A percentile compares a stretch with the other conserved stretches of the same genome.
phyloP scores from a whole-genome alignment of 2,113 vertebrate species.

The Clarias magur region DNA sequence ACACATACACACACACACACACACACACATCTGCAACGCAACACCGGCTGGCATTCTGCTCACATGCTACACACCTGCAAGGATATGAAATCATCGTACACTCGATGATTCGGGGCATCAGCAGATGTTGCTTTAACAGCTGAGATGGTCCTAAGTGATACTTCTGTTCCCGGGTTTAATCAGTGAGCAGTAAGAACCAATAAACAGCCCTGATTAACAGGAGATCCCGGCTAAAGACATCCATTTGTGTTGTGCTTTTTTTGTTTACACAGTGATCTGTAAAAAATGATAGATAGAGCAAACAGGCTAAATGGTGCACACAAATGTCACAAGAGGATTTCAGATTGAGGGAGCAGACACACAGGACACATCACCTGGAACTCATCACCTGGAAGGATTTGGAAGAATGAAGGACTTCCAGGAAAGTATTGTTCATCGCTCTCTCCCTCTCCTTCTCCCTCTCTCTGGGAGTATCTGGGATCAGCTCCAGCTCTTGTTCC shows the following conservation, averaged over 20 bases:
- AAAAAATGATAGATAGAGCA: neutral
- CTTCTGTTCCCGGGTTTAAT: neutral
- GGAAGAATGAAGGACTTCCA: conserved; percentile 7
- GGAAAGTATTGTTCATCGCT: conserved; percentile 19
- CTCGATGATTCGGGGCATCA: conserved; percentile 9
- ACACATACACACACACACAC: conserved; percentile 12
- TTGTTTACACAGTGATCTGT: neutral
- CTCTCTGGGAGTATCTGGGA: conserved; percentile 13
- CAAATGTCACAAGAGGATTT: neutral
- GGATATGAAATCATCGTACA: conserved; percentile 29
- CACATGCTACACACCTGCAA: conserved; percentile 38
- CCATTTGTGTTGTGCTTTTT: too few species aligned
- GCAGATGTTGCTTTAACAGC: conserved; percentile 25
- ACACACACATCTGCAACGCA: neutral
- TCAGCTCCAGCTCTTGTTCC: conserved; percentile 28
- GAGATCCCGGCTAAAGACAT: neutral
- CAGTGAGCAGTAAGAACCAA: conserved; percentile 1
- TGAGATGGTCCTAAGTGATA: neutral
- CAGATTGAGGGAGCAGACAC: neutral
- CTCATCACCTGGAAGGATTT: conserved; percentile 13
- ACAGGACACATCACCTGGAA: neutral
- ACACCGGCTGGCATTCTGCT: neutral
- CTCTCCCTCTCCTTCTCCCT: neutral
- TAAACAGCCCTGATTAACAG: conserved; percentile 7
- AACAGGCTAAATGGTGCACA: neutral